Percentiles rank a stretch among this genome's conserved stretches.
These are phyloP conservation scores for Etheostoma nigrum DNA, from an alignment of 2,797 vertebrate genomes.

Conservation along the genomic window DNA sequence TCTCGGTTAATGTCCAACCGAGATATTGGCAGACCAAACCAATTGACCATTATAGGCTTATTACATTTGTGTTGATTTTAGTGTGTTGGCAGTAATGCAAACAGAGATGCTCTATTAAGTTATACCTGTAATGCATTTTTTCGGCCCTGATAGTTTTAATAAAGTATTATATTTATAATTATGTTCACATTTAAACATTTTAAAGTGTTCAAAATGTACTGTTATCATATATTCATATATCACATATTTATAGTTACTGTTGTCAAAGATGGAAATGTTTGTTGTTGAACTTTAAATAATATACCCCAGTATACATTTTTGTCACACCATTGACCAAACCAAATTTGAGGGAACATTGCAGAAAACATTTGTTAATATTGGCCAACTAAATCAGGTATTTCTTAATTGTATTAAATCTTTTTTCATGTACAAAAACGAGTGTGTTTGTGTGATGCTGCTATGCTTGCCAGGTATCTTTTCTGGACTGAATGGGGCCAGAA, in stretches of 20 bases:
- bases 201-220: neutral
- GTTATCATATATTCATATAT: neutral
- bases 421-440: neutral
- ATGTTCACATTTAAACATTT: neutral
- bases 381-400: neutral
- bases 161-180: neutral
- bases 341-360: neutral
- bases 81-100: constrained; percentile 5
- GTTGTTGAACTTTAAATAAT: neutral
- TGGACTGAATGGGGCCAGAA: constrained; percentile 99
- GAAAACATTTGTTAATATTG: neutral
- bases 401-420: neutral
- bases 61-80: neutral
- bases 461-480: constrained; percentile 91
- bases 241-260: neutral
- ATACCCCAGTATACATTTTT: neutral
- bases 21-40: neutral
- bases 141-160: too few species aligned
- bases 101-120: neutral
- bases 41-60: neutral
- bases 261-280: neutral
- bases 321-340: neutral
- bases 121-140: neutral
- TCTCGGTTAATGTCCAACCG: neutral
- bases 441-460: neutral